Evolutionary conservation across 2,888 invertebrate genomes (phyloP), one percentile per base, ranked within the genome.

Genomic region (Drepanosiphum platanoidis): DNA sequence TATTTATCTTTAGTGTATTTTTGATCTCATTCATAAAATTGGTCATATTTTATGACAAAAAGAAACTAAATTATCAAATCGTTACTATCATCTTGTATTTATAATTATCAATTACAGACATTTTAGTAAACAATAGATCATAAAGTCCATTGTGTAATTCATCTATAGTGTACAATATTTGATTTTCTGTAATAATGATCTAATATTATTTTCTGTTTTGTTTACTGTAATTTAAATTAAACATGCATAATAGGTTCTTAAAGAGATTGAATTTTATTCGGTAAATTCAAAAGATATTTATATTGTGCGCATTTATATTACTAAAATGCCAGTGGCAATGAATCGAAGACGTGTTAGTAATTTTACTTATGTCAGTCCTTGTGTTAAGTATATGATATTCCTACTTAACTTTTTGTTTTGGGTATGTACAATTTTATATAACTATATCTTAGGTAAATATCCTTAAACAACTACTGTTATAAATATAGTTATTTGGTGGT

Each of bases 341-440:
- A 75, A 84, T 15, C 66, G 77, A 4, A 77, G 84, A 84, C 84
- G 75, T 13, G 84, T 84, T 39, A 84, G 18, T n/a, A 84, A 84
- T 77, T 94, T 94, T 89, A 94, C 94, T 3, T 95, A 95, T 89
- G 95, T 96, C 88, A 95, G 95, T 90, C 94, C 95, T 77, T 95
- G 95, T 90, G 94, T 96, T 78, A 97, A 96, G 91, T 97, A 96
- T 90, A 93, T 95, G 91, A 95, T 97, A 90, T 96, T 96, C 91
- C 92, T 96, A 89, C 92, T 96, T 88, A 96, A 96, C 91, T 96
- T 96, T 89, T 91, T 96, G 88, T 96, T 96, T 90, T 96, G 96
- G 96, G 96, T 96, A 90, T 93, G 95, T 92, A 39, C 46, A 7
- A 36, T 0, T 64, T 18, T 78, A 66, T 77, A n/a, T 8, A 58